These are phyloP conservation scores for Ceratotherium simum DNA, from an alignment of 2,113 vertebrate genomes.

Conservation along the genomic window DNA sequence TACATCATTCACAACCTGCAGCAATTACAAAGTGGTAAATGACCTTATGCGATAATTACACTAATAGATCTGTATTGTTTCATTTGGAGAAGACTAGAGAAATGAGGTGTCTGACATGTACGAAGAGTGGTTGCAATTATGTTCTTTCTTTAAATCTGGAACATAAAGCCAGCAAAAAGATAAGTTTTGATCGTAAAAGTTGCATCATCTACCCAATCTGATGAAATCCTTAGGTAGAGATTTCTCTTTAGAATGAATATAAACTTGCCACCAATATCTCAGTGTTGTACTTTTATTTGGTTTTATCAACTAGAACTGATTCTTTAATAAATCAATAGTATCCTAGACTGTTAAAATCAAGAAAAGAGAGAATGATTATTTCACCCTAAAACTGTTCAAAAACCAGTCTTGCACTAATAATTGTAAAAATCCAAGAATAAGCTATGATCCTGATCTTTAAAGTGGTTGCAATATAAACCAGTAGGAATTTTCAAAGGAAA, in stretches of 20 bases:
- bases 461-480: background rate
- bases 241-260: background rate
- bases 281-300: background rate
- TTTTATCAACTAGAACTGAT: background rate
- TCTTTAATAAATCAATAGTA: slow-evolving; percentile 6
- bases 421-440: slow-evolving; percentile 6
- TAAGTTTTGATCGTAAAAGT: slow-evolving; percentile 8
- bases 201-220: background rate
- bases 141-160: slow-evolving; percentile 59
- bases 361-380: slow-evolving; percentile 33
- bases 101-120: slow-evolving; percentile 27
- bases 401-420: background rate
- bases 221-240: background rate
- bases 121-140: background rate
- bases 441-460: background rate
- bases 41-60: slow-evolving; percentile 62
- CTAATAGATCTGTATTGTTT: slow-evolving; percentile 71
- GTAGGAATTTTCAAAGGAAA: slow-evolving; percentile 46
- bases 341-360: background rate
- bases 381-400: background rate
- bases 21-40: slow-evolving; percentile 75
- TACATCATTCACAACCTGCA: slow-evolving; percentile 69
- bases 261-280: background rate
- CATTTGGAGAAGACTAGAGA: slow-evolving; percentile 66
- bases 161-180: background rate